Conservation (phyloP, 2,888 invertebrate genomes). For the Dioctria linearis region DNA sequence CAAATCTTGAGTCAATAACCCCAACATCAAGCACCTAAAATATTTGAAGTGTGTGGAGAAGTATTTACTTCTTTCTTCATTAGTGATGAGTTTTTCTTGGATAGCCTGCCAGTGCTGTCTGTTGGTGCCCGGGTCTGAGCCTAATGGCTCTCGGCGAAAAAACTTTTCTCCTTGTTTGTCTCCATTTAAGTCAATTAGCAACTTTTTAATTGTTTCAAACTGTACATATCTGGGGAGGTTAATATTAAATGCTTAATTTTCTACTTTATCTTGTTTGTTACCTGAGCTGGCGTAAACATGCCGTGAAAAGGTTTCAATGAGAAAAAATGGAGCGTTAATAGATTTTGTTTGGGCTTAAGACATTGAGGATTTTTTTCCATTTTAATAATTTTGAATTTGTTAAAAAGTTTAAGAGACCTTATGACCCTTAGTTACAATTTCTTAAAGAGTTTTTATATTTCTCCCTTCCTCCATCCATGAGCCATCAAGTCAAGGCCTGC, state of each 20-base stretch:
- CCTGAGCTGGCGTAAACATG: constrained; percentile 1
- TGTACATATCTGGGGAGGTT: constrained; percentile 15
- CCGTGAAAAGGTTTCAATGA: too few relatives aligned
- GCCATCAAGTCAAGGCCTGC: too few relatives aligned
- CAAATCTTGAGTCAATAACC: constrained; percentile 18
- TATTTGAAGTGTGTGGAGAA: constrained; percentile 10
- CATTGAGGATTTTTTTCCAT: too few relatives aligned
- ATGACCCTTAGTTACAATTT: too few relatives aligned
- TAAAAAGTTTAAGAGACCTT: too few relatives aligned
- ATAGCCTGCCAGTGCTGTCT: too few relatives aligned
- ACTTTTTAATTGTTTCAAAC: constrained; percentile 28
- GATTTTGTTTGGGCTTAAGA: too few relatives aligned
- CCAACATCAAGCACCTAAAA: not conserved
- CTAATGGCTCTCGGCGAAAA: constrained; percentile 9
- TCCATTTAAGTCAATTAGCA: constrained; percentile 45
- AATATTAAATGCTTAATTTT: constrained; percentile 25
- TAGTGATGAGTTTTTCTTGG: not conserved
- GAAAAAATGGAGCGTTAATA: too few relatives aligned
- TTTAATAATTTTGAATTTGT: too few relatives aligned
- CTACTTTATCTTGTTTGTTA: not conserved
- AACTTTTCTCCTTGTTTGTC: constrained; percentile 31
- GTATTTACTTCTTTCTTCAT: constrained; percentile 10
- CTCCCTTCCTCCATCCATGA: too few relatives aligned
- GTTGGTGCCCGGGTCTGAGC: not conserved
- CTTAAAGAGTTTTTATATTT: too few relatives aligned